Percentiles rank a stretch among this genome's conserved stretches.
These are phyloP conservation scores for Tachypleus tridentatus DNA, from an alignment of 1,140 invertebrate genomes.

Conservation along the genomic window DNA sequence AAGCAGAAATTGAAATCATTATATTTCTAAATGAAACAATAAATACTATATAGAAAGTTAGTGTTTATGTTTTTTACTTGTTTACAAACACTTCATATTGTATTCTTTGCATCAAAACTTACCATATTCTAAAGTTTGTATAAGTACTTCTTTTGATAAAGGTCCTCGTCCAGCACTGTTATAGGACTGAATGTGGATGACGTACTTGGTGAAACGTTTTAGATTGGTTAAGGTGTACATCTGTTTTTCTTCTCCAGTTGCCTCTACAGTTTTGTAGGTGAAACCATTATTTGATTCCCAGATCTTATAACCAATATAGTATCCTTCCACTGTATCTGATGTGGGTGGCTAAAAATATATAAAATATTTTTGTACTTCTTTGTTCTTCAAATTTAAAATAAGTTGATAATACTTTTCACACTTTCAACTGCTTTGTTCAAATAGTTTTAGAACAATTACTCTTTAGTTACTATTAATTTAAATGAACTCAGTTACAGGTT, in stretches of 20 bases:
- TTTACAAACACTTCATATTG: no score
- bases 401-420: no score
- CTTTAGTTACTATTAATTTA: no score
- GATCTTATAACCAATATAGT: conserved; percentile 73
- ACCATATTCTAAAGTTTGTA: conserved; percentile 26
- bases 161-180: conserved; percentile 89
- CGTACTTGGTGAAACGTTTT: conserved; percentile 59
- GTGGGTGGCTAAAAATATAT: conserved; percentile 40
- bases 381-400: no score
- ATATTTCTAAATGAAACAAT: no score
- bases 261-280: conserved; percentile 28
- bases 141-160: conserved; percentile 72
- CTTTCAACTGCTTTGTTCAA: no score
- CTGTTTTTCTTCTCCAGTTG: conserved; percentile 14
- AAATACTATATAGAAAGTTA: no score
- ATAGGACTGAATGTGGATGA: conserved; percentile 85
- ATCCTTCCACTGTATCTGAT: conserved; percentile 69
- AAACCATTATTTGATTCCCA: conserved; percentile 31
- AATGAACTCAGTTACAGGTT: no score
- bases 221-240: conserved; percentile 19
- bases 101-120: background rate
- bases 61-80: no score
- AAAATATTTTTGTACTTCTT: background rate
- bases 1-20: no score
- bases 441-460: no score